Conservation (phyloP, 2,113 vertebrate species). For the Chaenocephalus aceratus region DNA sequence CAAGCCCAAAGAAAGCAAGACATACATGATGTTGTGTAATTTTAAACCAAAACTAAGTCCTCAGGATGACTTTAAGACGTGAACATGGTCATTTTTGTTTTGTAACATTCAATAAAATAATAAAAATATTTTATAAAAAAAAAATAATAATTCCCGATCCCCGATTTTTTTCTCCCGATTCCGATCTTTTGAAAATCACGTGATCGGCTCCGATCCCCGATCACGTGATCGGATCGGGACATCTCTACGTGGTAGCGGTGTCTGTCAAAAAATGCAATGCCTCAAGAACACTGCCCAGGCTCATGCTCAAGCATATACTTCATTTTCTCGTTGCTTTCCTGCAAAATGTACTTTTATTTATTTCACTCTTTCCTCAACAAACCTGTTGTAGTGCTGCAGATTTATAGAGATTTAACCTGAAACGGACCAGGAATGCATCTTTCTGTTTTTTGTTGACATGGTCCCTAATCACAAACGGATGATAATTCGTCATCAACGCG, state of each 20-base stretch:
- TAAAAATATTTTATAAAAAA: too few species aligned
- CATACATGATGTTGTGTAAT: too few species aligned
- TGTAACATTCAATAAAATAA: too few species aligned
- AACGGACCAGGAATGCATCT: slow-evolving; percentile 13
- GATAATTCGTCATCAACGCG: slow-evolving; percentile 25
- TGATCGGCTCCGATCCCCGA: too few species aligned
- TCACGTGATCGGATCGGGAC: too few species aligned
- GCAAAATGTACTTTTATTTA: slow-evolving; percentile 5
- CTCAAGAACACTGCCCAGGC: slow-evolving; percentile 24
- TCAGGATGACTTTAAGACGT: too few species aligned
- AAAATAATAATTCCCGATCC: too few species aligned
- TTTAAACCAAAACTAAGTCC: too few species aligned
- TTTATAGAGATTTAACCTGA: slow-evolving; percentile 8
- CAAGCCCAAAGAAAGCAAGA: too few species aligned
- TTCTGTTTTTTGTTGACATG: slow-evolving; percentile 32
- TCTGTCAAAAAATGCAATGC: slow-evolving; percentile 10
- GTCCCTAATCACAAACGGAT: slow-evolving; percentile 45
- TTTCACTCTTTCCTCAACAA: neutral
- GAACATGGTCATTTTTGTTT: too few species aligned
- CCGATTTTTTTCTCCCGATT: too few species aligned
- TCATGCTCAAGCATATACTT: slow-evolving; percentile 13
- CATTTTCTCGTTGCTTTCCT: slow-evolving; percentile 13
- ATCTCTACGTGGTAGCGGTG: neutral
- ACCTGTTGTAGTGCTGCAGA: slow-evolving; percentile 1
- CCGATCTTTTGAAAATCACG: too few species aligned